These are phyloP conservation scores for Pampus argenteus DNA, from an alignment of 2,797 vertebrate genomes.

Conservation along the genomic window DNA sequence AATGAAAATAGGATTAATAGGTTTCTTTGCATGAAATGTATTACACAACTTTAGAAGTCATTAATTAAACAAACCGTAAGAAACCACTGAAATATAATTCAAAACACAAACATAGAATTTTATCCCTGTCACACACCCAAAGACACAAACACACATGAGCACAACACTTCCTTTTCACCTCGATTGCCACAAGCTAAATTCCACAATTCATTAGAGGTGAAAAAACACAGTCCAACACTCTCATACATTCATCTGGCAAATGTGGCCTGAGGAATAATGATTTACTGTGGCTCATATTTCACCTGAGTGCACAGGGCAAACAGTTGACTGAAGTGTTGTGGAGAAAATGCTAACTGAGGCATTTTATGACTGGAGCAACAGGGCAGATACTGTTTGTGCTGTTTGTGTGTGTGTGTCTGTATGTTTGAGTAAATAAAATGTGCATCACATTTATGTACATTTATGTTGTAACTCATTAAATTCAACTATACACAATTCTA, in stretches of 20 bases:
- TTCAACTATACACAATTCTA: constrained; percentile 1
- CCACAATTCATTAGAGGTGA: constrained; percentile 89
- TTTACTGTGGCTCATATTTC: constrained; percentile 89
- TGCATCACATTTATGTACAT: constrained; percentile 48
- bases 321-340: constrained; percentile 85
- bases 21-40: constrained; percentile 20
- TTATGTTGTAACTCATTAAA: constrained; percentile 39
- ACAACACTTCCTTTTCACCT: constrained; percentile 76
- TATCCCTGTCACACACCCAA: constrained; percentile 48
- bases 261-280: constrained; percentile 88
- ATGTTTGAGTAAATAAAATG: constrained; percentile 59
- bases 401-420: constrained; percentile 64
- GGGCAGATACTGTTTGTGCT: constrained; percentile 80
- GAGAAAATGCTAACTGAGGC: constrained; percentile 85
- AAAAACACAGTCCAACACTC: constrained; percentile 85
- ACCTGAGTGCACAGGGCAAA: constrained; percentile 87
- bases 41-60: constrained; percentile 38
- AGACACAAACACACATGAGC: constrained; percentile 53
- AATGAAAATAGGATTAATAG: constrained; percentile 15
- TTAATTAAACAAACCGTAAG: constrained; percentile 35
- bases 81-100: constrained; percentile 44
- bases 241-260: constrained; percentile 87
- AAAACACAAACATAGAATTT: constrained; percentile 48
- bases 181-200: constrained; percentile 85
- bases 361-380: constrained; percentile 78